phyloP scores from a whole-genome alignment of 2,113 vertebrate genomes.

The Hypomesus transpacificus region DNA sequence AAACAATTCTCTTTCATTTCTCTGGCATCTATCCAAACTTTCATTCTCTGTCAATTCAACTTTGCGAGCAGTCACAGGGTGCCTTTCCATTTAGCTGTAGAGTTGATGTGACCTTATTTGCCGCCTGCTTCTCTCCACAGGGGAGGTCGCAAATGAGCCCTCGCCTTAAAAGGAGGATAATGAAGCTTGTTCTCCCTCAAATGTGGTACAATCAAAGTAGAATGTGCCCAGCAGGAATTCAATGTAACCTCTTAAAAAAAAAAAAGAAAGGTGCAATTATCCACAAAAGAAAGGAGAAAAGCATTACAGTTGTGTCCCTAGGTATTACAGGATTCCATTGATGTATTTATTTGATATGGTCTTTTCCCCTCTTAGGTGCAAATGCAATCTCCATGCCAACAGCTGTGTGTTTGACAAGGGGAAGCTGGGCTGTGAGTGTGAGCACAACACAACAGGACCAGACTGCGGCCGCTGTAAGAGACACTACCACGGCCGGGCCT shows the following conservation, averaged over 20 bases:
- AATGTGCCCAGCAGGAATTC: constrained; percentile 56
- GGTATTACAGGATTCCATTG: too few relatives aligned
- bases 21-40: constrained; percentile 32
- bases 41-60: constrained; percentile 42
- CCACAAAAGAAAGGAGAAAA: not conserved
- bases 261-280: not conserved
- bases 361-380: constrained; percentile 82
- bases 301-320: too few relatives aligned
- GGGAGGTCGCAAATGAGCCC: constrained; percentile 56
- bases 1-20: constrained; percentile 27
- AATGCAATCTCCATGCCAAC: constrained; percentile 95
- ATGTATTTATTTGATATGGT: constrained; percentile 18
- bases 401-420: constrained; percentile 91
- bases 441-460: constrained; percentile 94
- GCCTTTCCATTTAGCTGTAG: constrained; percentile 59
- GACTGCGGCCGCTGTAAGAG: constrained; percentile 96
- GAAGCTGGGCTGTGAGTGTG: constrained; percentile 89
- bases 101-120: constrained; percentile 60
- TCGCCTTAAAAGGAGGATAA: constrained; percentile 53
- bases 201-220: constrained; percentile 41
- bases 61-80: constrained; percentile 43
- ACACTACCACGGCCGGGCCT: constrained; percentile 89
- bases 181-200: constrained; percentile 46
- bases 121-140: constrained; percentile 49
- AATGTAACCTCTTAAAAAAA: constrained; percentile 48